Evolutionary conservation across 2,888 invertebrate genomes (phyloP).

Genomic region (Julus scandinavius): DNA sequence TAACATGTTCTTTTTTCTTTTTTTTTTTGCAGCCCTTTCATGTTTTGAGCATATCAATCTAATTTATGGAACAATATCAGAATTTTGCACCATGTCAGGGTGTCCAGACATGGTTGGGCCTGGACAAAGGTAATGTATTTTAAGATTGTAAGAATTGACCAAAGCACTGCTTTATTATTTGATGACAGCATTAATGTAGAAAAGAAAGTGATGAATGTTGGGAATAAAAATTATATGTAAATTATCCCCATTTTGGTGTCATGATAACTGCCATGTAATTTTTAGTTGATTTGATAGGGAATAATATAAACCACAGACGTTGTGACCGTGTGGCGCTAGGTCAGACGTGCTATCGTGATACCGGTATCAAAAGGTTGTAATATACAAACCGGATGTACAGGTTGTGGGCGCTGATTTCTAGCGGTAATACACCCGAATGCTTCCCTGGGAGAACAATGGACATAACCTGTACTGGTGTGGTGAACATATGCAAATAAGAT

Average conservation of each 20-base stretch:
- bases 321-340: too few species aligned
- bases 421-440: conserved; percentile 12
- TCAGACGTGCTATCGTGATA: not conserved
- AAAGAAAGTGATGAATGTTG: too few species aligned
- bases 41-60: conserved; percentile 99
- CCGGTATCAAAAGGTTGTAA: not conserved
- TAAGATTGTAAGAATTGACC: conserved; percentile 61
- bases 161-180: too few species aligned
- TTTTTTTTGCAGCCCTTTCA: conserved; percentile 80
- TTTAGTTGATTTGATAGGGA: not conserved
- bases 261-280: not conserved
- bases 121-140: conserved; percentile 77
- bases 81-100: conserved; percentile 95
- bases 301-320: too few species aligned
- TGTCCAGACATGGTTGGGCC: conserved; percentile 98
- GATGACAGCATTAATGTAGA: too few species aligned
- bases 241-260: too few species aligned
- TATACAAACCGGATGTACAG: not conserved
- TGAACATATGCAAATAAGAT: not conserved
- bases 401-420: not conserved
- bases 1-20: conserved; percentile 46
- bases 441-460: not conserved
- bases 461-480: conserved; percentile 21
- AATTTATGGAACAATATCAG: conserved; percentile 97
- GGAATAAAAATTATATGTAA: too few species aligned